Conservation (phyloP, 1,140 invertebrate species). For the Sarcophaga bullata region DNA sequence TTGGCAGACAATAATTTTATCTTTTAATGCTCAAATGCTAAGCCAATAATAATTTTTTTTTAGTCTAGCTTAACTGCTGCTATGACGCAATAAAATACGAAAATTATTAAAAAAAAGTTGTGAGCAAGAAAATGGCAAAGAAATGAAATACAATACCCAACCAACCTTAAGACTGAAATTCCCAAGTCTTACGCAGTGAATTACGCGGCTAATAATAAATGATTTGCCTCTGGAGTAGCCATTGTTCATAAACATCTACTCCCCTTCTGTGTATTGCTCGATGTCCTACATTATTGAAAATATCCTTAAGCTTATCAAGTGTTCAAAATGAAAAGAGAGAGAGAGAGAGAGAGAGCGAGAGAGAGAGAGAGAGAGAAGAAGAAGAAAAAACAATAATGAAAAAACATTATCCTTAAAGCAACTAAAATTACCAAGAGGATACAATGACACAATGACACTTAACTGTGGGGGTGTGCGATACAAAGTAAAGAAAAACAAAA, state of each 20-base stretch:
- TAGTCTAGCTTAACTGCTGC: too few species aligned
- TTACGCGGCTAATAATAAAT: not conserved
- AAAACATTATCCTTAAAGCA: not conserved
- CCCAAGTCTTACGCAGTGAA: not conserved
- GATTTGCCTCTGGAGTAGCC: not conserved
- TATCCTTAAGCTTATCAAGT: conserved; percentile 9
- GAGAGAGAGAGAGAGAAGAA: too few species aligned
- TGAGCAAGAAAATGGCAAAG: too few species aligned
- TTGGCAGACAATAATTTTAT: not conserved
- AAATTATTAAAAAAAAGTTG: too few species aligned
- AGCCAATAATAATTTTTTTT: too few species aligned
- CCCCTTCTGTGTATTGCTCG: not conserved
- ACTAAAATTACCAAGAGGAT: not conserved
- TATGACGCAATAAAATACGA: too few species aligned
- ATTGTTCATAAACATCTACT: not conserved
- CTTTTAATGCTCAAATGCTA: too few species aligned
- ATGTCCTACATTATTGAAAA: not conserved
- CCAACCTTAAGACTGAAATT: not conserved
- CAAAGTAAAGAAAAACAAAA: not conserved
- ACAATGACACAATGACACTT: not conserved
- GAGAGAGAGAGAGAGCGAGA: not conserved
- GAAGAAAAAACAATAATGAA: too few species aligned
- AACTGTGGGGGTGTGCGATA: not conserved
- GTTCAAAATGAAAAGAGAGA: not conserved
- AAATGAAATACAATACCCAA: not conserved